These are phyloP conservation scores for Aethes cnicana DNA, from an alignment of 2,888 invertebrate species.

Conservation along the genomic window DNA sequence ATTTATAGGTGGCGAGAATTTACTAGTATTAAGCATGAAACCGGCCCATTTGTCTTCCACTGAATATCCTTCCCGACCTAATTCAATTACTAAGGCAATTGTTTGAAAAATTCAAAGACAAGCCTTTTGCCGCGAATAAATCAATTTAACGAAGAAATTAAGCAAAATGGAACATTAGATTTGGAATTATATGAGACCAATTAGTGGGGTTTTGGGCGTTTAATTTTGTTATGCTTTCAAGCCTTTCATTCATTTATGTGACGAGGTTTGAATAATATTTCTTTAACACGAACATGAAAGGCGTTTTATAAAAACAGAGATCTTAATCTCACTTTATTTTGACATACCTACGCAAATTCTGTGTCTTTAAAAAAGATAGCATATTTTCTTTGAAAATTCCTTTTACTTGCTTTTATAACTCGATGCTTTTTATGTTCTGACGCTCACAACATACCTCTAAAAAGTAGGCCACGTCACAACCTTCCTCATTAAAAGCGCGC, in stretches of 20 bases:
- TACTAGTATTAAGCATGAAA: constrained; percentile 67
- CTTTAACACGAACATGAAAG: no score
- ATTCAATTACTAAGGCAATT: constrained; percentile 58
- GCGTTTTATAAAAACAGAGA: no score
- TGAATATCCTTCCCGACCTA: constrained; percentile 62
- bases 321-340: no score
- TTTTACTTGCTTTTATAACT: no score
- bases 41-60: constrained; percentile 65
- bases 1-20: constrained; percentile 60
- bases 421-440: not conserved
- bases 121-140: constrained; percentile 3
- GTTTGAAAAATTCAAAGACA: constrained; percentile 25
- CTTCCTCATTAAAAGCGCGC: not conserved
- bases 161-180: not conserved
- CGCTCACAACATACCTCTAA: not conserved
- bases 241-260: no score
- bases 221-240: no score
- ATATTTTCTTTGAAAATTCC: no score
- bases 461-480: constrained; percentile 3
- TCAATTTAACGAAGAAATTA: not conserved
- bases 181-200: not conserved
- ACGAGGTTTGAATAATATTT: no score
- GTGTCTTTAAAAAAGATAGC: no score
- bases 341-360: no score
- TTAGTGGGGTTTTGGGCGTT: no score